Base-by-base conservation (phyloP, 1,140 invertebrate genomes). In the Musca vetustissima region DNA sequence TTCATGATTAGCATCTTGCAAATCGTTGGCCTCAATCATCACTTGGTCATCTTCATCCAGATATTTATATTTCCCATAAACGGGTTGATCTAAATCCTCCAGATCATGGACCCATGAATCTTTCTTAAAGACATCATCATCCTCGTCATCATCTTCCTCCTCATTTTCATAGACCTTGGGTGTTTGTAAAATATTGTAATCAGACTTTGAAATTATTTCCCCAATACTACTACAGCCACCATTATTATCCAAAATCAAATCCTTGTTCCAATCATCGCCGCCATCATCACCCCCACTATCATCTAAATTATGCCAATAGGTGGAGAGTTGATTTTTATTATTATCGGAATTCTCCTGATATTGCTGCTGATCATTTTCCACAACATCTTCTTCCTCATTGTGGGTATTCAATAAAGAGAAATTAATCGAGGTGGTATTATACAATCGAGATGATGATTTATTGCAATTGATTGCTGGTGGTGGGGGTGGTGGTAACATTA, bases 321-420 rank as follows among this genome's bases (percentile, higher is more conserved):
- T 59, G 49, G n/a, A 32, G 22, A 64, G 19, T 36, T 64, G 36
- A 64, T 69, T 43, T 48, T 49, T 64, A 22, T 50, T 49, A 57
- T 28, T 64, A 50, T 32, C 22, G 11, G 21, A 7, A 9, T 24
- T n/a, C n/a, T 59, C 55, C 14, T 59, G 11, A 24, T 24, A 24
- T n/a, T n/a, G n/a, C 15, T 50, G 47, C 32, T 50, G 28, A 14
- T 66, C 19, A 52, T 73, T 75, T 64, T 80, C 78, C 55, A 80
- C 69, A 72, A 57, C 78, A 25, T 80, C 78, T 48, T 80, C 75
- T 48, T 80, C 72, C 67, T 80, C 78, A 66, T 80, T 76, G 53
- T 78, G 78, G 17, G 78, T 70, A 66, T 78, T 80, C 0, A 80
- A 70, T 0, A 61, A 9, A 32, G 28, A 36, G 36, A 61, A 61